Percentiles rank a stretch among this genome's conserved stretches.
These are phyloP conservation scores for Condylura cristata DNA, from an alignment of 2,113 vertebrate genomes.

Conservation along the genomic window DNA sequence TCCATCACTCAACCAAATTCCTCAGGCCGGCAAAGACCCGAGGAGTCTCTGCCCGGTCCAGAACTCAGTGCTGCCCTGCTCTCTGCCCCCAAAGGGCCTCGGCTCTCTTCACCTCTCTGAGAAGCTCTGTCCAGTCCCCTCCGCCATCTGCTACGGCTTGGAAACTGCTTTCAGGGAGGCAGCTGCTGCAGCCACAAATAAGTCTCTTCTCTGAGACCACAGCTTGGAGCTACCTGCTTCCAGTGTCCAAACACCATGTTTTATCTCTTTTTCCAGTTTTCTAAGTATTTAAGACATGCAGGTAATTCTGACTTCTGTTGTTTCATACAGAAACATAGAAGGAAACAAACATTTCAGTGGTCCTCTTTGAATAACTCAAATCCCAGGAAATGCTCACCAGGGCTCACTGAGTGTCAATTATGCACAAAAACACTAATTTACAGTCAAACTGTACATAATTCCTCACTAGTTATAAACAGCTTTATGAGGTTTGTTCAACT, in stretches of 20 bases:
- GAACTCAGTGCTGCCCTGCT: not conserved
- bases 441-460: not conserved
- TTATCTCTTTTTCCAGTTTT: not conserved
- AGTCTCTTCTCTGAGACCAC: not conserved
- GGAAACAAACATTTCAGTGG: not conserved
- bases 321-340: constrained; percentile 1
- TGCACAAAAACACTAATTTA: not conserved
- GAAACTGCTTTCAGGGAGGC: not conserved
- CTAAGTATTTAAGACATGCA: not conserved
- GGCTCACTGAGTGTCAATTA: not conserved
- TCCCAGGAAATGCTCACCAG: not conserved
- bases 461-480: not conserved
- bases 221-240: not conserved
- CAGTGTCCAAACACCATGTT: not conserved
- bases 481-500: not conserved
- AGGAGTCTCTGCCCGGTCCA: not conserved
- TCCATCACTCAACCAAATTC: not conserved
- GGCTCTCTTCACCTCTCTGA: not conserved
- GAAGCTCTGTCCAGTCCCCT: not conserved
- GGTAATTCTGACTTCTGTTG: not conserved
- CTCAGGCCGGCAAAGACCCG: not conserved
- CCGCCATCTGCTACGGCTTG: not conserved
- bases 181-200: not conserved
- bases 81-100: not conserved
- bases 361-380: not conserved